phyloP scores from a whole-genome alignment of 2,797 vertebrate genomes.

The Crenuchus spilurus region DNA sequence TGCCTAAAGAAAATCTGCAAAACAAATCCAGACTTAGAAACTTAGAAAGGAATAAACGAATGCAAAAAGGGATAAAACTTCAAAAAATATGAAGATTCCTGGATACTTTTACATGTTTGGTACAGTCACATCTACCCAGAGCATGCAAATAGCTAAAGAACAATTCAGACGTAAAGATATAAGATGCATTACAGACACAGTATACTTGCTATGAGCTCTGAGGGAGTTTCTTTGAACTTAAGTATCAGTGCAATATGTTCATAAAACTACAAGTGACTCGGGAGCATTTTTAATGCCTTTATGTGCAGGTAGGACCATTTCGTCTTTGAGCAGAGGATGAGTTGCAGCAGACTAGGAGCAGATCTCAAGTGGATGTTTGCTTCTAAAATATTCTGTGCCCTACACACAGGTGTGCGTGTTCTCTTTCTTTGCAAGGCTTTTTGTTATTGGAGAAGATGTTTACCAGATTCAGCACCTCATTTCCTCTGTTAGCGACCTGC shows the following conservation, averaged over 20 bases:
- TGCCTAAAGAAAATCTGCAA: too few relatives aligned
- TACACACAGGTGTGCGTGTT: background rate
- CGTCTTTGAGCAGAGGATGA: background rate
- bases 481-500: background rate
- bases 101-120: too few relatives aligned
- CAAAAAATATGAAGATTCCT: too few relatives aligned
- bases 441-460: conserved; percentile 10
- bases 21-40: too few relatives aligned
- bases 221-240: background rate
- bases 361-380: conserved; percentile 4
- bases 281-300: background rate
- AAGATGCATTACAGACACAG: background rate
- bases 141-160: background rate
- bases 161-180: conserved; percentile 15
- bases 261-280: conserved; percentile 11
- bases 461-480: background rate
- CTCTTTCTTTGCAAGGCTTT: background rate
- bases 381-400: background rate
- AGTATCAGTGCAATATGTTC: background rate
- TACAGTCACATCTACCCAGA: too few relatives aligned
- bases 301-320: conserved; percentile 2
- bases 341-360: background rate
- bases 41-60: too few relatives aligned
- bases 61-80: too few relatives aligned
- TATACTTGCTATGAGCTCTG: background rate